Base-by-base conservation (phyloP, 2,113 vertebrate species). In the Dicentrarchus labrax region DNA sequence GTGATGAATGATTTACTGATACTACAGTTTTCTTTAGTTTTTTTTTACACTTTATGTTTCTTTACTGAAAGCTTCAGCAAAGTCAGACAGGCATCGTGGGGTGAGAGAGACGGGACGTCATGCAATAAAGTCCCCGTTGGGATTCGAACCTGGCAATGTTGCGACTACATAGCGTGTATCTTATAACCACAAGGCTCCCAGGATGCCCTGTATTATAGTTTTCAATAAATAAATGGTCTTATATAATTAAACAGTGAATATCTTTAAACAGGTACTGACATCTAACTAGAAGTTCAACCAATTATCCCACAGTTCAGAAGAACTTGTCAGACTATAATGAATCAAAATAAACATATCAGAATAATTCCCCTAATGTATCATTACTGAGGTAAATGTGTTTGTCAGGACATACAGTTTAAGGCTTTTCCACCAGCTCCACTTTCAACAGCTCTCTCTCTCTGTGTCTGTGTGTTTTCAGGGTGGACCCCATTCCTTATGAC, bases 401-500 rank as follows among this genome's bases (percentile, higher is more conserved):
- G 22, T 68, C 9, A 4, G 16, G 38, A 24, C 36, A 3, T 43
- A 0, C 10, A n/a, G 17, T 43, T 45, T 1, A 21, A 1, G 11
- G 7, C 21, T 69, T 8, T 36, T 1, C 1, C 10, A 45, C 2
- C 36, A 16, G 51, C 2, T 15, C 16, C 2, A 6, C 3, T 80
- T 38, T 79, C 15, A 80, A 4, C 16, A 4, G 8, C 9, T 66
- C 5, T 51, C 30, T 54, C 16, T 64, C 2, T 72, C 5, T 65
- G 88, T 93, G 94, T 90, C 91, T 94, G 19, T 89, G 93, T 96
- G 91, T 95, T 92, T 95, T 89, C 93, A 99, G 98, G 98, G 98
- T 99, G 94, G 98, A 99, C 95, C 98, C 98, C 41, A 97, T 98
- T 92, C 97, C 98, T 67, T 99, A 98, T 75, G 98, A 99, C 96